Conservation (phyloP, 2,113 vertebrate species). For the Morone chrysops region DNA sequence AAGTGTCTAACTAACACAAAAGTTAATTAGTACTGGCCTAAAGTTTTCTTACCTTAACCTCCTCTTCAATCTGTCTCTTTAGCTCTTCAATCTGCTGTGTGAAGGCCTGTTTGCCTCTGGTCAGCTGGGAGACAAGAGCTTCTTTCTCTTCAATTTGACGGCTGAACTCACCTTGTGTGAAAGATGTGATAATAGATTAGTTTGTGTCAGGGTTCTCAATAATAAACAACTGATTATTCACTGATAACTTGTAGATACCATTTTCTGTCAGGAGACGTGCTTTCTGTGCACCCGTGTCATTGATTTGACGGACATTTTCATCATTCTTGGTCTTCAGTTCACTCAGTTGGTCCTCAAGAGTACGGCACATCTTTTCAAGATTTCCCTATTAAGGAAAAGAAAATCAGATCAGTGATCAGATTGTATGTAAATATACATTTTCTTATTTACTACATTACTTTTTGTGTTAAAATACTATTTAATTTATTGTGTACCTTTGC, state of each 20-base stretch:
- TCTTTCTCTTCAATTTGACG: conserved; percentile 90
- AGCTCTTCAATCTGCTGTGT: conserved; percentile 81
- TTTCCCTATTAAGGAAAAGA: conserved; percentile 54
- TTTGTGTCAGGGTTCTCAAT: neutral
- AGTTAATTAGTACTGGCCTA: neutral
- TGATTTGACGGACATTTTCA: conserved; percentile 70
- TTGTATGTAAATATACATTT: neutral
- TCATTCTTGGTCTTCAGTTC: conserved; percentile 76
- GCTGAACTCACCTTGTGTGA: conserved; percentile 80
- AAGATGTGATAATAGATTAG: neutral
- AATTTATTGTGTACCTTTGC: conserved; percentile 56
- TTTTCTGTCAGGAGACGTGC: no score
- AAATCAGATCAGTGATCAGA: neutral
- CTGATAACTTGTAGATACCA: conserved; percentile 40
- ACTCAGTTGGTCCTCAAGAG: conserved; percentile 74
- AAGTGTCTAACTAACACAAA: neutral
- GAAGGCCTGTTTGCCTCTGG: conserved; percentile 80
- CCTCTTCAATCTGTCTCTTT: conserved; percentile 76
- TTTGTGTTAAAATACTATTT: neutral
- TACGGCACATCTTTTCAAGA: conserved; percentile 64
- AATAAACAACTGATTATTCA: neutral
- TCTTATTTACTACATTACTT: neutral
- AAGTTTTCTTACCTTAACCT: conserved; percentile 63
- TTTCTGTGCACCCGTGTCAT: conserved; percentile 65
- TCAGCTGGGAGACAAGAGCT: conserved; percentile 87